A percentile compares a stretch with the other conserved stretches of the same genome.
Evolutionary conservation across 2,113 vertebrate genomes (phyloP).

Genomic region (Sebastes fasciatus): DNA sequence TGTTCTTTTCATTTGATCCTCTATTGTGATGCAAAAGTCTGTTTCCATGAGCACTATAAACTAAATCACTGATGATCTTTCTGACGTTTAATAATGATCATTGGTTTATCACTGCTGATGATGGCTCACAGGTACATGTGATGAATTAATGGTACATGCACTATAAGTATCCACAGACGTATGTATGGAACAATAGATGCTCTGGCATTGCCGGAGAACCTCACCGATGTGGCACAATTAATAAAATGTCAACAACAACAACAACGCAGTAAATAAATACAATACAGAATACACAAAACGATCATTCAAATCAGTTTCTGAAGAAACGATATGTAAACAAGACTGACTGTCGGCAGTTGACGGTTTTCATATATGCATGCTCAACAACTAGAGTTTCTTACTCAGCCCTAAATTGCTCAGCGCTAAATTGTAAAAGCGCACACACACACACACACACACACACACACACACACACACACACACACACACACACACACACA

Average conservation of each 20-base stretch:
- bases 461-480: slow-evolving; percentile 74
- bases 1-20: neutral
- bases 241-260: neutral
- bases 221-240: neutral
- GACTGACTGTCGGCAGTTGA: neutral
- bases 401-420: neutral
- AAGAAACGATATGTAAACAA: neutral
- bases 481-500: slow-evolving; percentile 11
- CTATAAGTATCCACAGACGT: neutral
- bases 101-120: neutral
- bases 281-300: neutral
- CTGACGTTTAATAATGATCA: neutral
- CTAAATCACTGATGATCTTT: neutral
- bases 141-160: neutral
- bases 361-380: too few species aligned
- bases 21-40: neutral
- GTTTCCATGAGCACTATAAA: neutral
- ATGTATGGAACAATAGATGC: neutral
- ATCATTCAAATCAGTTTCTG: neutral
- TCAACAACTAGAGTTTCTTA: neutral
- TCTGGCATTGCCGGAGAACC: neutral
- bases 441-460: neutral
- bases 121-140: too few species aligned
- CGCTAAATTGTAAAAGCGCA: slow-evolving; percentile 41
- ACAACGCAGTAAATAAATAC: neutral